A percentile compares a stretch with the other conserved stretches of the same genome.
phyloP scores from a whole-genome alignment of 1,140 invertebrate genomes.

The Drosophila tristis region DNA sequence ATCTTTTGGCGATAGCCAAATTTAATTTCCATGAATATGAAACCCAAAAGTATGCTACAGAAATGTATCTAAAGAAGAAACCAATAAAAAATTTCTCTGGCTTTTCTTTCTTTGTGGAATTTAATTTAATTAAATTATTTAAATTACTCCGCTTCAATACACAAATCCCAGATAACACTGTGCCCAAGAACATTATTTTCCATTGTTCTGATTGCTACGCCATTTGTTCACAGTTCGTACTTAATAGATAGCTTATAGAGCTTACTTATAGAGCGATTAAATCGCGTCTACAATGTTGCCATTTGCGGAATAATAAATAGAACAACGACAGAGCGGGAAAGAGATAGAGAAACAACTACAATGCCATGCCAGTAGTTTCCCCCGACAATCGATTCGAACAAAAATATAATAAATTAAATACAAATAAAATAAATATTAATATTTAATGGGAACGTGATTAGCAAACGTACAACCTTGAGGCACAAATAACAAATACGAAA shows the following conservation, averaged over 20 bases:
- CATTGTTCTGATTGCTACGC: constrained; percentile 17
- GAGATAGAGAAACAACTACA: constrained; percentile 32
- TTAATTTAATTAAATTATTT: too few species aligned
- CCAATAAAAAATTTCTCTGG: too few species aligned
- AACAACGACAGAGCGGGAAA: constrained; percentile 6
- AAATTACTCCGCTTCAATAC: too few species aligned
- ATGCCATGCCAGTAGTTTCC: constrained; percentile 42
- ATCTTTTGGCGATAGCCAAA: too few species aligned
- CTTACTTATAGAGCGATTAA: constrained; percentile 36
- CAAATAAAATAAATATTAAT: constrained; percentile 26
- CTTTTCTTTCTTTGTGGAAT: too few species aligned
- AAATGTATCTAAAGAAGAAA: too few species aligned
- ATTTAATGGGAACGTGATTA: constrained; percentile 71
- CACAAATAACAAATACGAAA: constrained; percentile 23
- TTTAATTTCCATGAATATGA: too few species aligned
- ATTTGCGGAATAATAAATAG: constrained; percentile 29
- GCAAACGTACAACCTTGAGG: constrained; percentile 58
- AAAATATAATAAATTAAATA: constrained; percentile 22
- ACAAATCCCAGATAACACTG: too few species aligned
- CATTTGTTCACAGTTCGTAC: constrained; percentile 12
- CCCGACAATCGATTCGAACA: constrained; percentile 37
- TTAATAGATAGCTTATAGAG: too few species aligned
- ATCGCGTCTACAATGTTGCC: constrained; percentile 40
- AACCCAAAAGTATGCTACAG: too few species aligned
- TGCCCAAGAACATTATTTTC: too few species aligned